Percentiles rank a stretch among this genome's conserved stretches.
Conservation (phyloP, 2,888 invertebrate species). For the Dryadula phaetusa region DNA sequence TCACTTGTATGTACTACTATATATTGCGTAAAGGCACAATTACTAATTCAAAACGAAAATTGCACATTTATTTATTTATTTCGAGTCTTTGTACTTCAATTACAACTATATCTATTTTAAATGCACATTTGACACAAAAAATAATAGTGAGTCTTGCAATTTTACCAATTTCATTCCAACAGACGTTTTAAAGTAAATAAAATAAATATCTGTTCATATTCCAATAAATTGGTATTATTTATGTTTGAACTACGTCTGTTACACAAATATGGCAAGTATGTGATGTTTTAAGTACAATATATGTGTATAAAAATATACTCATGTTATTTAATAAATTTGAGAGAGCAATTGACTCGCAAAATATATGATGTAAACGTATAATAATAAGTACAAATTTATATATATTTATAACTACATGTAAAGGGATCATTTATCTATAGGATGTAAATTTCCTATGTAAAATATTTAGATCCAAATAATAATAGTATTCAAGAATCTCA, state of each 20-base stretch:
- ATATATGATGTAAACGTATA: conserved; percentile 28
- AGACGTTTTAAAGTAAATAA: conserved; percentile 58
- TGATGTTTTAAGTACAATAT: conserved; percentile 42
- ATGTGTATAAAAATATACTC: conserved; percentile 26
- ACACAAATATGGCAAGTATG: conserved; percentile 38
- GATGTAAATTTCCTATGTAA: conserved; percentile 36
- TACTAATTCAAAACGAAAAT: conserved; percentile 7
- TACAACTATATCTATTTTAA: conserved; percentile 75
- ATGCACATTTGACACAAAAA: conserved; percentile 71
- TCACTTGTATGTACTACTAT: neutral
- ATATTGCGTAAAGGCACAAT: conserved; percentile 1
- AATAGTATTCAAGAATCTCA: conserved; percentile 20
- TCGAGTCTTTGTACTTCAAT: conserved; percentile 77
- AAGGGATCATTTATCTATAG: conserved; percentile 20
- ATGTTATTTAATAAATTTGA: conserved; percentile 20
- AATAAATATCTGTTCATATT: conserved; percentile 4
- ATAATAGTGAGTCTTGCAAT: conserved; percentile 55
- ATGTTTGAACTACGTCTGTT: conserved; percentile 21
- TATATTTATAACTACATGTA: conserved; percentile 17
- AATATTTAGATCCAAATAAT: conserved; percentile 23
- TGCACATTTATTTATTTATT: conserved; percentile 49
- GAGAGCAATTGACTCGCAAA: conserved; percentile 28
- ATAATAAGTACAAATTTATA: conserved; percentile 35
- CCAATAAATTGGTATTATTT: conserved; percentile 44
- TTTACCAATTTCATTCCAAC: conserved; percentile 58